Conservation (phyloP, 1,140 invertebrate genomes). For the Thalassaphorura encarpata region DNA sequence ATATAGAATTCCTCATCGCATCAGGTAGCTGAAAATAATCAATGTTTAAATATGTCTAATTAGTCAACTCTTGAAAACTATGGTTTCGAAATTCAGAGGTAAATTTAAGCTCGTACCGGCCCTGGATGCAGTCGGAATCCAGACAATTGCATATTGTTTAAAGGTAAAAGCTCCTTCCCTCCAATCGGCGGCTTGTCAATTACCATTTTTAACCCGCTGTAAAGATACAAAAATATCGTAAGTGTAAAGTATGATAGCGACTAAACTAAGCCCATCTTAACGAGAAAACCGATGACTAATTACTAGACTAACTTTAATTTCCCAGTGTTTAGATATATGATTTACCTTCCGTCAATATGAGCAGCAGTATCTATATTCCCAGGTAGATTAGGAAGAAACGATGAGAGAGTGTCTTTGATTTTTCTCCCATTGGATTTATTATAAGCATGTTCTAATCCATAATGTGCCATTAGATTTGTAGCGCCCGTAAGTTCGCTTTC, state of each 20-base stretch:
- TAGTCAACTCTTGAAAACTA: background rate
- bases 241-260: too few species aligned
- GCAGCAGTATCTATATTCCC: constrained; percentile 88
- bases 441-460: constrained; percentile 92
- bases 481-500: constrained; percentile 89
- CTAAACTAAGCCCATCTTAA: too few species aligned
- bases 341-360: constrained; percentile 52
- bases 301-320: constrained; percentile 16
- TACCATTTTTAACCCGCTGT: constrained; percentile 80
- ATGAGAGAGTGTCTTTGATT: constrained; percentile 86
- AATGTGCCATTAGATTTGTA: constrained; percentile 91
- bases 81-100: constrained; percentile 14
- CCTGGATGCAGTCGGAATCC: constrained; percentile 94
- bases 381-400: constrained; percentile 87
- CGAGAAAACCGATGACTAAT: too few species aligned
- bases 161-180: constrained; percentile 81
- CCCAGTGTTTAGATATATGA: background rate
- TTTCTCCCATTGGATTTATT: constrained; percentile 98
- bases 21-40: constrained; percentile 2
- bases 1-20: constrained; percentile 88
- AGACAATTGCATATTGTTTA: constrained; percentile 77
- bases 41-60: too few species aligned
- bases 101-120: constrained; percentile 58
- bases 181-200: constrained; percentile 96
- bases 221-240: constrained; percentile 34